Base-by-base conservation (phyloP, 2,113 vertebrate species). In the Dipodomys spectabilis region DNA sequence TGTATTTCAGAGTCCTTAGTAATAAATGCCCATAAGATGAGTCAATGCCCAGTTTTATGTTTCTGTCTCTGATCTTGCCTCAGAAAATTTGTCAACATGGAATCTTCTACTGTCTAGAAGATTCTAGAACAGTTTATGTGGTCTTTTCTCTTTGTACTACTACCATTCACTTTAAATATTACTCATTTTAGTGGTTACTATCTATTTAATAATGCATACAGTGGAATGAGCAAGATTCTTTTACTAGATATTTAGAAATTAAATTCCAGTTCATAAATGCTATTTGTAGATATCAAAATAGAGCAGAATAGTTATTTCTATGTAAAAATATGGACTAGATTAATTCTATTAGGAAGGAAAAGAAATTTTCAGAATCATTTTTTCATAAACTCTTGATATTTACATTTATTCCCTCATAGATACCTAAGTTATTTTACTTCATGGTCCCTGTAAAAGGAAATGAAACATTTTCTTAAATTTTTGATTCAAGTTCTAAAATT, bases 321-420 rank as follows among this genome's bases (percentile, higher is more conserved):
- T 62, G 22, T 73, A 71, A 88, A 79, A 67, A 60, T 65, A 30
- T 45, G 15, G 18, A 74, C 44, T 25, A 28, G n/a, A 88, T 74
- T 35, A 72, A 78, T 68, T 67, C 60, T 82, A 74, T 32, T 53
- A 82, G 25, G 9, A 30, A 69, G 86, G 16, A 75, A 84, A 83
- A 65, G 32, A 65, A 73, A 35, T 25, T 85, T 79, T 65, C 35
- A 22, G 6, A 78, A 57, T 81, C 5, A 67, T 3, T 67, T 79
- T 9, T 79, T 27, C 18, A 11, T 57, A 57, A 57, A n/a, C 62
- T 81, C 39, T 95, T 39, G 10, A 6, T 28, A 77, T 71, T 73
- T 82, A 53, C 74, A 89, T 83, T 62, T 78, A 39, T 92, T 90
- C 49, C 72, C 39, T 75, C 12, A n/a, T 71, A 86, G 74, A 64